A percentile compares a stretch with the other conserved stretches of the same genome.
Evolutionary conservation across 2,888 invertebrate species (phyloP).

Genomic region (Oscheius sp.): DNA sequence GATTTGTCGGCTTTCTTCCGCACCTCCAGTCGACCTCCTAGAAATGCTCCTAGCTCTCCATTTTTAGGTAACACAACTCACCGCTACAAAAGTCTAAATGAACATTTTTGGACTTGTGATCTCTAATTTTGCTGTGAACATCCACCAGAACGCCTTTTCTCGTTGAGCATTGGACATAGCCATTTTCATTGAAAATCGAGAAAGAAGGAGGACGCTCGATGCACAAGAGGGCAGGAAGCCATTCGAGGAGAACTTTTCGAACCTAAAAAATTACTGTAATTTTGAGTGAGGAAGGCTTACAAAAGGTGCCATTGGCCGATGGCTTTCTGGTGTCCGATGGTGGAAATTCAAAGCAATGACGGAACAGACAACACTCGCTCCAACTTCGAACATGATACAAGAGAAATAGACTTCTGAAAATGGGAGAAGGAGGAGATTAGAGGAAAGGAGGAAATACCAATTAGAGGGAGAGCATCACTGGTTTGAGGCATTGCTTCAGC

Average conservation of each 20-base stretch:
- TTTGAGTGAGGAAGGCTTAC: no score
- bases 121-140: slow-evolving; percentile 28
- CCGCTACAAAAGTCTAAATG: slow-evolving; percentile 45
- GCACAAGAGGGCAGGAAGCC: slow-evolving; percentile 61
- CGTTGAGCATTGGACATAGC: not conserved
- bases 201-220: slow-evolving; percentile 63
- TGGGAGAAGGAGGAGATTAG: not conserved
- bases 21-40: slow-evolving; percentile 27
- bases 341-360: slow-evolving; percentile 75
- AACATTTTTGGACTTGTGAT: slow-evolving; percentile 37
- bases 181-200: slow-evolving; percentile 24
- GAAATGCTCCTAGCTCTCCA: not conserved
- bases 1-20: slow-evolving; percentile 1
- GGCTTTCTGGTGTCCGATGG: slow-evolving; percentile 72
- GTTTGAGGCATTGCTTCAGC: slow-evolving; percentile 98
- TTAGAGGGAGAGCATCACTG: slow-evolving; percentile 97
- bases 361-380: slow-evolving; percentile 67
- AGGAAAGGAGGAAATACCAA: slow-evolving; percentile 40
- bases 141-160: slow-evolving; percentile 28
- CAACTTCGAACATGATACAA: slow-evolving; percentile 69
- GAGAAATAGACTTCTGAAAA: slow-evolving; percentile 67
- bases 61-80: not conserved
- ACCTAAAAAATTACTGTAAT: slow-evolving; percentile 48
- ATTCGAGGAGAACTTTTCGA: slow-evolving; percentile 58
- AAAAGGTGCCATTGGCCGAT: slow-evolving; percentile 65